These are phyloP conservation scores for Sphinx pinastri DNA, from an alignment of 2,888 invertebrate species.

Conservation along the genomic window DNA sequence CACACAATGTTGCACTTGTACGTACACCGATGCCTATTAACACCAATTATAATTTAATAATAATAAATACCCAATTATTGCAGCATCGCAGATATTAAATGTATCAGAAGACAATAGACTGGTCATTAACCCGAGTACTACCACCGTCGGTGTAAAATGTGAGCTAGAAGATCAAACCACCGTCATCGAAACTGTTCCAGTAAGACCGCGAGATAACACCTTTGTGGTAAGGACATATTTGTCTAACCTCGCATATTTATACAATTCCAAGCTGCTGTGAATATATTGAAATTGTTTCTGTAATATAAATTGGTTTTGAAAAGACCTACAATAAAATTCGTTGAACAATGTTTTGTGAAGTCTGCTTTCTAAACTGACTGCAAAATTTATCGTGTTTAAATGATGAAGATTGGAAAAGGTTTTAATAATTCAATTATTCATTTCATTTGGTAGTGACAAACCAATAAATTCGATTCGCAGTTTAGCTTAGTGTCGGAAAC, in stretches of 20 bases:
- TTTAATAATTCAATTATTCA: neutral
- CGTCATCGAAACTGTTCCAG: neutral
- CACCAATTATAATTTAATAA: too few species aligned
- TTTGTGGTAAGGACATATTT: constrained; percentile 52
- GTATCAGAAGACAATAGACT: neutral
- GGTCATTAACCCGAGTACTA: neutral
- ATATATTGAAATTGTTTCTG: too few species aligned
- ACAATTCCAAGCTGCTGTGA: too few species aligned
- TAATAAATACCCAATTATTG: neutral
- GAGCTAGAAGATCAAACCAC: neutral
- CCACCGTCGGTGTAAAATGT: neutral
- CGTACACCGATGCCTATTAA: too few species aligned
- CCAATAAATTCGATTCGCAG: neutral
- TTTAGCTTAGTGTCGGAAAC: constrained; percentile 14
- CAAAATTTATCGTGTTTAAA: too few species aligned
- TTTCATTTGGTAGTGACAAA: neutral
- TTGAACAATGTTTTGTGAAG: too few species aligned
- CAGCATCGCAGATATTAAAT: neutral
- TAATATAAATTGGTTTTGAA: too few species aligned
- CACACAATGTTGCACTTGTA: too few species aligned
- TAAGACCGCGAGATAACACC: constrained; percentile 42
- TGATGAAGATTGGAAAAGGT: too few species aligned
- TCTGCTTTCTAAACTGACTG: too few species aligned
- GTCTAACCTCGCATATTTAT: too few species aligned
- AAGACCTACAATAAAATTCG: too few species aligned